phyloP scores from a whole-genome alignment of 2,888 invertebrate genomes.

The Melanotus villosus region DNA sequence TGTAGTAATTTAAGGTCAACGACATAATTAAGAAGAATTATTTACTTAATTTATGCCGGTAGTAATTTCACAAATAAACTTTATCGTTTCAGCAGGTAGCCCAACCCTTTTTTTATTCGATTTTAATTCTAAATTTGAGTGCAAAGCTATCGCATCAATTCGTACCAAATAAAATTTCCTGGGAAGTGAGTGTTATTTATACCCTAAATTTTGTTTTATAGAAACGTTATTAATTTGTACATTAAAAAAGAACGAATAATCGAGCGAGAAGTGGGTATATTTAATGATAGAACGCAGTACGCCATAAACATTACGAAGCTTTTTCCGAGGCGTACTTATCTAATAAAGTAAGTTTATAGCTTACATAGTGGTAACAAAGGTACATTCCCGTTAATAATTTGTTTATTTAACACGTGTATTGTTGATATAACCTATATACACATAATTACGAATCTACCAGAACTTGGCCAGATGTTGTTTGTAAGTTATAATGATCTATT shows the following conservation, averaged over 20 bases:
- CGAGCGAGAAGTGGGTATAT: background rate
- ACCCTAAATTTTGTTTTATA: background rate
- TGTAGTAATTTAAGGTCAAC: no score
- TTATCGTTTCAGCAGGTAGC: no score
- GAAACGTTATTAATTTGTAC: conserved; percentile 9
- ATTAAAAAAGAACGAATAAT: background rate
- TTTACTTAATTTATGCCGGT: no score
- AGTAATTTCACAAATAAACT: no score
- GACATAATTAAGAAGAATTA: no score
- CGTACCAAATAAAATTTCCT: no score
- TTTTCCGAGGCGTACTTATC: conserved; percentile 25
- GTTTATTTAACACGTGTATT: conserved; percentile 34
- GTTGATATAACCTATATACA: conserved; percentile 37
- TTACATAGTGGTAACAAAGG: conserved; percentile 23
- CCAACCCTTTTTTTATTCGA: no score
- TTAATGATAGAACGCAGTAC: background rate
- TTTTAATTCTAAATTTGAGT: no score
- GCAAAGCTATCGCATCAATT: no score
- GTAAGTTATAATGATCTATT: conserved; percentile 37
- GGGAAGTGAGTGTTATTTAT: no score
- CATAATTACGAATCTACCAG: conserved; percentile 33
- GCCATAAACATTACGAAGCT: conserved; percentile 23
- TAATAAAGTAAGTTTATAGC: conserved; percentile 37
- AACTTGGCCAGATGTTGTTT: conserved; percentile 23
- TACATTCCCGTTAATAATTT: conserved; percentile 29